Base-by-base conservation (phyloP, 2,888 invertebrate genomes). In the Drosophila bunnanda region DNA sequence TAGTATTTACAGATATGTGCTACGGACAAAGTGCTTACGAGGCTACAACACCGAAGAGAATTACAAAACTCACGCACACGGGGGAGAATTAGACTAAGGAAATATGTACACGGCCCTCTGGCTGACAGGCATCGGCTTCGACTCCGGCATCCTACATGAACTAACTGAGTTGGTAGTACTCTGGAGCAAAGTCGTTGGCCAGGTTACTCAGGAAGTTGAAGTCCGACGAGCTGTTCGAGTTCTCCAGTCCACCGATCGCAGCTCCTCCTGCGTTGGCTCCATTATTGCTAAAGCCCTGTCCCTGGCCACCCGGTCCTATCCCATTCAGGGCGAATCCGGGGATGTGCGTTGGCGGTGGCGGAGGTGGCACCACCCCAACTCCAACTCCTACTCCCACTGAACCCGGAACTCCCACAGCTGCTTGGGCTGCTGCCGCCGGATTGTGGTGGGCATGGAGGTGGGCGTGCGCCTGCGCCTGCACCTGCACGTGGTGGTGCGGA, bases 171-270 rank as follows among this genome's bases (percentile, higher is more conserved):
- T 93, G 93, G 81, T 98, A 98, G 92, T 98, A 98, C 92, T 98
- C 98, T 10, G 97, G 97, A 22, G 96, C 97, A 92, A 97, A 98
- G 92, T 98, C 98, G 92, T 97, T 98, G 76, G 97, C 97, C 90
- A 98, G 93, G 92, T 97, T 98, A 93, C 97, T 97, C 76, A 98
- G 94, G 92, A 98, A 98, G 92, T 98, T 98, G 93, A 98, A 98
- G 93, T 98, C 98, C 34, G 97, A 97, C n/a, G 97, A 97, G 91
- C 96, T 97, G 92, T 97, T 97, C 84, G 96, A 97, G 93, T 97
- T 97, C 88, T 97, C 97, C 54, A 96, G 93, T 0, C 95, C 94
- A 9, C 95, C 94, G 12, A 95, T 94, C 32, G 94, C 93, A 3
- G 94, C 93, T 15, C 93, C 93, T 0, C 71, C 72, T 0, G 67